Evolutionary conservation across 1,140 invertebrate species (phyloP), one percentile per base, ranked within the genome.

Genomic region (Aricia agestis): DNA sequence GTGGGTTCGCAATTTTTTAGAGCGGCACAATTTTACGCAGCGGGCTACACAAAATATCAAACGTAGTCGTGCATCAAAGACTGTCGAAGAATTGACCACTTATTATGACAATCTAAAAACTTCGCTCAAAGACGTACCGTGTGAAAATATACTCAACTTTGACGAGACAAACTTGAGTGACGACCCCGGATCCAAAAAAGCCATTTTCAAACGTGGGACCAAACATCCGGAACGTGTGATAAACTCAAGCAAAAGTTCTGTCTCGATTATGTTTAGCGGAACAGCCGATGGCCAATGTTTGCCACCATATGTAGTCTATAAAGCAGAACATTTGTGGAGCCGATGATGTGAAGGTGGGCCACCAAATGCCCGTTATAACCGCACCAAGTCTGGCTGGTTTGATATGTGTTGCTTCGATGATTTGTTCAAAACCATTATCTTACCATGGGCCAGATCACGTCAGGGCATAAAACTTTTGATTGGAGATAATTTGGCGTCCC

Each of bases 111-210:
- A 59, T 9, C 58, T 59, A 6, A 4, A 59, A 17, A 59, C n/a
- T 18, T 59, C 58, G 2, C 58, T 59, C 4, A 59, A 67, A 67
- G 31, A 61, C n/a, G 68, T 63, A 18, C 13, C 52, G 3, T 10
- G 10, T 4, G n/a, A 10, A 32, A 63, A 68, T 65, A 70, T 67
- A 1, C 32, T 70, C 3, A 73, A 73, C 25, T 69, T 67, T 52
- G 72, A 73, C 67, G 68, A 73, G 32, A 73, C 72, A 4, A 73
- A 73, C 67, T 61, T 69, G 17, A 70, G 68, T 61, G 68, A 73
- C 66, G 66, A 73, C 19, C 68, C 72, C 6, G 72, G 72, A 9
- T 67, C 63, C 11, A 70, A 6, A 13, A 73, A 70, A 67, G 52
- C 13, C 19, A 69, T 72, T 66, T 66, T 66, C 66, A 66, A 65